Evolutionary conservation across 2,888 invertebrate species (phyloP), one percentile per base, ranked within the genome.

Genomic region (Entomobrya multifasciata): DNA sequence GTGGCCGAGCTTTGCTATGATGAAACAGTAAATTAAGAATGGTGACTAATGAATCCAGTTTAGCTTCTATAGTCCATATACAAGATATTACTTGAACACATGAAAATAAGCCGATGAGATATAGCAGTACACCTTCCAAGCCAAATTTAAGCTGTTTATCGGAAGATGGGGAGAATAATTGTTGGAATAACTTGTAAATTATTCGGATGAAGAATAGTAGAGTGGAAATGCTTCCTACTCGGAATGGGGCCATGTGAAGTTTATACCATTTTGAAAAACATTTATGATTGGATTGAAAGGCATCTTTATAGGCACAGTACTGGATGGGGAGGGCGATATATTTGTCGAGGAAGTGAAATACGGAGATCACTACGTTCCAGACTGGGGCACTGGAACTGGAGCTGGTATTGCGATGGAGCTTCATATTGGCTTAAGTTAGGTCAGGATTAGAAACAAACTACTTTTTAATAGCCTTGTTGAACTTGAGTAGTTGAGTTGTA

Each of bases 311-410:
- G 6, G 8, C 2, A 17, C 57, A 22, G 15, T 76, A 76, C 15
- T 13, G 30, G 17, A 76, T 36, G 5, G 76, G 76, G 10, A 76
- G 57, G 6, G 17, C 11, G 55, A 76, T 8, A 13, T 30, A 10
- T 20, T 11, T 30, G 20, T 76, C 41, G 15, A 55, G 27, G 8
- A 52, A 5, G 2, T 30, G 0, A 27, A 74, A 74, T 27, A 74
- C 74, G 22, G 25, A 74, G 11, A 74, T 49, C n/a, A 74, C 25
- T 15, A 49, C 49, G 6, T 22, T 52, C 74, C 74, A 74, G 27
- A 62, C 27, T 36, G 36, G 36, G 36, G 5, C 36, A 36, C n/a
- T n/a, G n/a, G n/a, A n/a, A n/a, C n/a, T n/a, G n/a, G n/a, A n/a
- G n/a, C n/a, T n/a, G n/a, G n/a, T n/a, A n/a, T n/a, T n/a, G n/a